Evolutionary conservation across 2,888 invertebrate genomes (phyloP), one percentile per base, ranked within the genome.

Genomic region (Amaurobius ferox): DNA sequence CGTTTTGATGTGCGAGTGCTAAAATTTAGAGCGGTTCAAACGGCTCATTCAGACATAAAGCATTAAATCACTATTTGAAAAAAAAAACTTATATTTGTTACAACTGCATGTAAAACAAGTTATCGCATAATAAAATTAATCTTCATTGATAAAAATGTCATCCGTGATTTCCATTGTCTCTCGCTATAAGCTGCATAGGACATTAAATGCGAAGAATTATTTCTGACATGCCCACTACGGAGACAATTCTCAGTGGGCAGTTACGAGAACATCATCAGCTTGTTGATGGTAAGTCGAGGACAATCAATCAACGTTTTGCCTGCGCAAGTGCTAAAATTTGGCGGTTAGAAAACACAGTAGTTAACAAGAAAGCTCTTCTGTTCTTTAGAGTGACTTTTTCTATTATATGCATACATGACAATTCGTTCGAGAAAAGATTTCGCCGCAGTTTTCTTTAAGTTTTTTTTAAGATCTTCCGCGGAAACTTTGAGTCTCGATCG

Each of bases 291-390:
- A 35, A 35, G 28, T 55, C 16, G 66, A 55, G 64, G 40, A 76
- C 81, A 48, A 81, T 81, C 76, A 68, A 81, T 81, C 81, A 81
- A 80, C 80, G 40, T 64, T 79, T 79, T 72, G 48, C 66, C 29
- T 5, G 39, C 68, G 64, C 29, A 70, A 73, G 73, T 80, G 80
- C 67, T 73, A 80, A 81, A 81, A 70, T 81, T 81, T 67, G 67
- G 72, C 73, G 80, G 66, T 81, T 81, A 62, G 68, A 71, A 83
- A 72, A 77, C 77, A 83, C 77, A 77, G 77, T 83, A 77, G 66
- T 77, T 80, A 67, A 74, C 67, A 80, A 80, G 79, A 73, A 80
- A 61, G 40, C 67, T 40, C 30, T 73, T 35, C 73, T 68, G 62
- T 28, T 71, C 61, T 81, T 62, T 35, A 35, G 67, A 30, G 26